Evolutionary conservation across 2,888 invertebrate genomes (phyloP).

Genomic region (Xestia rhomboidea): DNA sequence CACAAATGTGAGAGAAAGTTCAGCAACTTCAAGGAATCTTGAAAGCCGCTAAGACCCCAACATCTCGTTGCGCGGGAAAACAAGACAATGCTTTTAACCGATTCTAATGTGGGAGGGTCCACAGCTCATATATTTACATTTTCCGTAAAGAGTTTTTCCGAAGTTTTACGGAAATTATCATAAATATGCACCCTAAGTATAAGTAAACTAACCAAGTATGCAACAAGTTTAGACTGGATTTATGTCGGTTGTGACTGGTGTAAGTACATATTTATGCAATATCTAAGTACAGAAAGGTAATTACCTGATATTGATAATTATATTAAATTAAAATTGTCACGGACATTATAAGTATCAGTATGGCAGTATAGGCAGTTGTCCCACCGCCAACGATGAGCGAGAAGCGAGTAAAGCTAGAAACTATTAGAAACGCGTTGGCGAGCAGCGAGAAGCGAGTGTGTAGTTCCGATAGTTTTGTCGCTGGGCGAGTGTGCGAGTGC

Average conservation of each 20-base stretch:
- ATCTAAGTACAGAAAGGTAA: background rate
- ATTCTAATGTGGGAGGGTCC: constrained; percentile 83
- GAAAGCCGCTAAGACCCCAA: constrained; percentile 73
- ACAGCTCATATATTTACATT: constrained; percentile 79
- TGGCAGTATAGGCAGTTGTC: background rate
- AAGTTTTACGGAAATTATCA: constrained; percentile 71
- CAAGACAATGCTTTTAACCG: constrained; percentile 90
- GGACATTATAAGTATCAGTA: background rate
- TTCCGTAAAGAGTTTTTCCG: constrained; percentile 71
- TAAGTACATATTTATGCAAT: background rate
- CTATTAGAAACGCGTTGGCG: background rate
- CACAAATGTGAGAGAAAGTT: constrained; percentile 72
- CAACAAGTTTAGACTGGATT: constrained; percentile 38
- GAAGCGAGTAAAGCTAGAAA: background rate
- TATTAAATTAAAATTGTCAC: constrained; percentile 9
- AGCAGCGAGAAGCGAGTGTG: background rate
- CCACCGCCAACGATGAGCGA: background rate
- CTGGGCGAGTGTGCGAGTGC: background rate
- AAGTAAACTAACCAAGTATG: constrained; percentile 59
- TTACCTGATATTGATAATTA: constrained; percentile 18
- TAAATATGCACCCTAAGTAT: constrained; percentile 72
- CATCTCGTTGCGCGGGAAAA: constrained; percentile 80
- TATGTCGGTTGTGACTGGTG: constrained; percentile 4
- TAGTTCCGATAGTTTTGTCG: background rate
- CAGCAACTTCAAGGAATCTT: constrained; percentile 74